Percentiles rank a stretch among this genome's conserved stretches.
phyloP scores from a whole-genome alignment of 2,113 vertebrate species.

The Lepidiolamprologus cunningtoni region DNA sequence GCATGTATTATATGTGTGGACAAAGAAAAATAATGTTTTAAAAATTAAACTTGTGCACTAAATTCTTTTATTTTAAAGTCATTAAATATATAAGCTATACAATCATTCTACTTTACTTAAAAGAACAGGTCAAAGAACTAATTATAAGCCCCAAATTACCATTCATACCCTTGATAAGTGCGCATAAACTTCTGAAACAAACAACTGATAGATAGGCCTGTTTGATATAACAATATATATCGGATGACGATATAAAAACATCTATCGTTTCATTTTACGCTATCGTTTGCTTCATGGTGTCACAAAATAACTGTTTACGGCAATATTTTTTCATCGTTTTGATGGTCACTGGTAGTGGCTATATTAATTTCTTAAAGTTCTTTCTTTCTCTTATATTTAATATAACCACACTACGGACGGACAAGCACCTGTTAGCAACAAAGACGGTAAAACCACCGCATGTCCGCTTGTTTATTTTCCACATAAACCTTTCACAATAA shows the following conservation, averaged over 20 bases:
- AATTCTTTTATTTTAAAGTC: not conserved
- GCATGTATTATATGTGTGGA: not conserved
- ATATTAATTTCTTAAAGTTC: not conserved
- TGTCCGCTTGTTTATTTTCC: not conserved
- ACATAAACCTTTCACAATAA: not conserved
- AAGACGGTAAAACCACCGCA: not conserved
- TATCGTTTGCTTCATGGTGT: not conserved
- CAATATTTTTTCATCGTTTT: not conserved
- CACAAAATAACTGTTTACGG: not conserved
- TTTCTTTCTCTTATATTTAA: not conserved
- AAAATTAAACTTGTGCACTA: not conserved
- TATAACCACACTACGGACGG: not conserved
- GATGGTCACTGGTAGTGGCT: not conserved
- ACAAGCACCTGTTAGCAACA: not conserved
- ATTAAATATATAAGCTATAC: not conserved
- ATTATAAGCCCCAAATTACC: not conserved
- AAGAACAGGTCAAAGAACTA: not conserved
- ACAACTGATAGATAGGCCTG: not conserved
- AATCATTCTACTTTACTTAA: not conserved
- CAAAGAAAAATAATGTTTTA: not conserved
- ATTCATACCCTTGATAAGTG: not conserved
- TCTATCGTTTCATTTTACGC: not conserved
- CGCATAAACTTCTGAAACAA: not conserved
- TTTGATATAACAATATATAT: not conserved
- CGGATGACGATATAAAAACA: not conserved